These are phyloP conservation scores for Syngnathus scovelli DNA, from an alignment of 2,113 vertebrate genomes.

Conservation along the genomic window DNA sequence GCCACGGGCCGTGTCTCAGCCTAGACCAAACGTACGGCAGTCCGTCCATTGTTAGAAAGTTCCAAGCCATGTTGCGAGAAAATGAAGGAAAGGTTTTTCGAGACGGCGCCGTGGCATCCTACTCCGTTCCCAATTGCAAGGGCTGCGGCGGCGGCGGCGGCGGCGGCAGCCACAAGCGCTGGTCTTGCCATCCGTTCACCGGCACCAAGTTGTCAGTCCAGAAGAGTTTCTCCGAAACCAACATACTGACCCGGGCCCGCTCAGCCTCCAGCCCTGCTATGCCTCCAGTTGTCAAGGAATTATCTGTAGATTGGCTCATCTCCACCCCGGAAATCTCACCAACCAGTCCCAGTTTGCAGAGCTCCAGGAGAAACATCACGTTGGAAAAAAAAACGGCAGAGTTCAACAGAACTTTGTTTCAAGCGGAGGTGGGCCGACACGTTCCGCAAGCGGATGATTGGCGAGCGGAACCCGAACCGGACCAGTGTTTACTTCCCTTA, in stretches of 20 bases:
- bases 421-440: conserved; percentile 74
- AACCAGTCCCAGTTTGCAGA: conserved; percentile 37
- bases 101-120: conserved; percentile 48
- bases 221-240: conserved; percentile 77
- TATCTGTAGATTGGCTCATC: conserved; percentile 38
- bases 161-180: conserved; percentile 74
- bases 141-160: conserved; percentile 67
- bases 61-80: conserved; percentile 65
- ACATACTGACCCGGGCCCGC: conserved; percentile 57
- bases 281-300: conserved; percentile 36
- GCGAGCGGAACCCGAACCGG: neutral
- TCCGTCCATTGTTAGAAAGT: conserved; percentile 66
- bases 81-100: conserved; percentile 70
- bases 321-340: conserved; percentile 44
- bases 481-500: conserved; percentile 18
- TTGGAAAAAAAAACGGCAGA: conserved; percentile 88
- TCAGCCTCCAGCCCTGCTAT: conserved; percentile 30
- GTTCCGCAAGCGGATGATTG: no score
- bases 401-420: conserved; percentile 90
- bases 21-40: conserved; percentile 60
- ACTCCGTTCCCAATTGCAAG: conserved; percentile 56
- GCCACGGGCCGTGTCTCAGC: conserved; percentile 49
- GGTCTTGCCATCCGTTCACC: conserved; percentile 72
- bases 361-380: conserved; percentile 74
- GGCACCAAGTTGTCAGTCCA: conserved; percentile 70